These are phyloP conservation scores for Mythimna lalbum DNA, from an alignment of 2,888 invertebrate genomes.

Conservation along the genomic window DNA sequence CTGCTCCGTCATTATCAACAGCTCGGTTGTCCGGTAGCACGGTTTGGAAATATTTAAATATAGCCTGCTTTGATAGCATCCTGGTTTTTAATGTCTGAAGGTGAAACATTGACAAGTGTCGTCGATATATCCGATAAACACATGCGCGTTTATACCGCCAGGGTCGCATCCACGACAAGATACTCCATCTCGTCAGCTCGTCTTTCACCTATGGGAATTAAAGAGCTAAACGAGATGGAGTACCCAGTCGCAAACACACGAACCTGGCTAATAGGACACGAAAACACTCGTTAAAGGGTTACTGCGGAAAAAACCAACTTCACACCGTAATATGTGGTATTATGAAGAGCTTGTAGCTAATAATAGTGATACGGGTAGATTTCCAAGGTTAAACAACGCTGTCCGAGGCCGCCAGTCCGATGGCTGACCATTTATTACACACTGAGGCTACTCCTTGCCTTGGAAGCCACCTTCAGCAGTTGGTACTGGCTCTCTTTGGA, in stretches of 20 bases:
- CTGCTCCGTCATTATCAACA: slow-evolving; percentile 44
- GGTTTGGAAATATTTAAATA: slow-evolving; percentile 53
- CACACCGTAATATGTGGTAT: background rate
- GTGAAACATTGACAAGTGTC: background rate
- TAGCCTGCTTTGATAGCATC: slow-evolving; percentile 6
- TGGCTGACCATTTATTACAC: background rate
- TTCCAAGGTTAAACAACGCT: background rate
- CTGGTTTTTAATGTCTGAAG: slow-evolving; percentile 2
- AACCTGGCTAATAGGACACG: too few relatives aligned
- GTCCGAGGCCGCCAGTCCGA: background rate
- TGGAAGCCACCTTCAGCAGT: background rate
- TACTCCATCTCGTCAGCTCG: too few relatives aligned
- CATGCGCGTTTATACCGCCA: too few relatives aligned
- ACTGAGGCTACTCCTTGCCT: background rate
- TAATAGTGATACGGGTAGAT: background rate
- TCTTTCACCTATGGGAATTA: too few relatives aligned
- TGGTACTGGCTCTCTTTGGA: background rate
- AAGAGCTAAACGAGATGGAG: too few relatives aligned
- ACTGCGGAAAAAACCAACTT: background rate
- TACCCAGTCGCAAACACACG: too few relatives aligned
- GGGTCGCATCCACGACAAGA: too few relatives aligned
- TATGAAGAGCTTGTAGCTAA: background rate
- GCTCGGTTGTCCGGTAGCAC: slow-evolving; percentile 41
- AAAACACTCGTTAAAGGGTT: too few relatives aligned
- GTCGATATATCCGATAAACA: too few relatives aligned